Percentiles rank a stretch among this genome's conserved stretches.
Evolutionary conservation across 2,113 vertebrate species (phyloP).

Genomic region (Mungos mungo): DNA sequence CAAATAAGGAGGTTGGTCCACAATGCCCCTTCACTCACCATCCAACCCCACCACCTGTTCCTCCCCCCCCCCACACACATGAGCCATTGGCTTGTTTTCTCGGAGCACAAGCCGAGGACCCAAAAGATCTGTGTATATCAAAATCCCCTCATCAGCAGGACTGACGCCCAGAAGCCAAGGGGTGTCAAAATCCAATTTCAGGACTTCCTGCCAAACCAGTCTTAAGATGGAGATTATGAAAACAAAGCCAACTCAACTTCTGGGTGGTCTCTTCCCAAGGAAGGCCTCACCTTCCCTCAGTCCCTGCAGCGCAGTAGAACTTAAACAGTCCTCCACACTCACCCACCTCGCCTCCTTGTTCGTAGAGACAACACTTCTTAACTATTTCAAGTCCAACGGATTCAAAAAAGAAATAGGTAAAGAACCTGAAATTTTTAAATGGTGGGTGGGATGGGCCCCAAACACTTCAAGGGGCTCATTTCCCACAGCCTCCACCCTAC

Average conservation of each 20-base stretch:
- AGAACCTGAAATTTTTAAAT: background rate
- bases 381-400: background rate
- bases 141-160: background rate
- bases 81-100: background rate
- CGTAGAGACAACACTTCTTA: background rate
- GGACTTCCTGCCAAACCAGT: background rate
- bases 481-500: background rate
- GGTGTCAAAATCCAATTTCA: background rate
- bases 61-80: background rate
- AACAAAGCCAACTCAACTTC: constrained; percentile 20
- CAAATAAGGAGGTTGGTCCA: background rate
- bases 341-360: accelerated
- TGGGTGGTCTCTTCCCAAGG: constrained; percentile 30
- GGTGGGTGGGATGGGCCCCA: background rate
- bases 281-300: background rate
- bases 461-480: background rate
- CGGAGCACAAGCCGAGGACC: background rate
- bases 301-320: background rate
- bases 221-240: background rate
- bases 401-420: background rate
- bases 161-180: background rate
- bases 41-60: background rate
- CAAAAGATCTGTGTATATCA: background rate
- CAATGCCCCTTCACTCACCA: accelerated
- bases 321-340: background rate